Conservation (phyloP, 2,797 vertebrate genomes). For the Typhlichthys eigenmanni region DNA sequence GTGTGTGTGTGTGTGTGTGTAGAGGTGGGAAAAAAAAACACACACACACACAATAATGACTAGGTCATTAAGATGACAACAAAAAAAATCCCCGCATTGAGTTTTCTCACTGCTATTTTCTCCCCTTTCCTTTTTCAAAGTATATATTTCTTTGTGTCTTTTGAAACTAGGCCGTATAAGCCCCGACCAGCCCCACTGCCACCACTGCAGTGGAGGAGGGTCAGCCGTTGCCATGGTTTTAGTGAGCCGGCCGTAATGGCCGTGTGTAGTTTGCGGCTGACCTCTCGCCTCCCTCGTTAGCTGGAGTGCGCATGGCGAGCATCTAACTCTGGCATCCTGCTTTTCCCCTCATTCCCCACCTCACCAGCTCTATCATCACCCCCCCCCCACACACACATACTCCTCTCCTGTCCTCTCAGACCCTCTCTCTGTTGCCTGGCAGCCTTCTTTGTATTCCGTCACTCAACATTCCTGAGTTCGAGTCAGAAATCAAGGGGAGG, state of each 20-base stretch:
- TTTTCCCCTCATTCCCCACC: conserved; percentile 33
- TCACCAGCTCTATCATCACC: conserved; percentile 13
- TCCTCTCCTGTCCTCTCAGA: conserved; percentile 34
- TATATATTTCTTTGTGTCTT: conserved; percentile 32
- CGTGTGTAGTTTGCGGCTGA: conserved; percentile 75
- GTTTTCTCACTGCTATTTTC: conserved; percentile 43
- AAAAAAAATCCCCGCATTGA: conserved; percentile 59
- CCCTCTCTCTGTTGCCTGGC: conserved; percentile 42
- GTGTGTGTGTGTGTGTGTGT: conserved; percentile 14
- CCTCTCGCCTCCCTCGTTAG: conserved; percentile 79
- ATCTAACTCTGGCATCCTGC: conserved; percentile 65
- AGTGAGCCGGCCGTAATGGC: conserved; percentile 75
- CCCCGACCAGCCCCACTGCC: too few relatives aligned
- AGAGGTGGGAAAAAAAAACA: conserved; percentile 31
- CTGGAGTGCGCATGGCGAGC: conserved; percentile 72
- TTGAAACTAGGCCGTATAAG: neutral
- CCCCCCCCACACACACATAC: neutral
- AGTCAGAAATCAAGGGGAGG: neutral
- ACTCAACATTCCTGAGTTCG: conserved; percentile 25
- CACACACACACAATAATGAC: neutral
- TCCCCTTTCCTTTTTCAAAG: conserved; percentile 18
- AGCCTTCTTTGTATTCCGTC: conserved; percentile 31
- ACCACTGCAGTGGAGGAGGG: neutral
- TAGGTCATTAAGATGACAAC: conserved; percentile 59
- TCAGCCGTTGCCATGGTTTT: conserved; percentile 79